Conservation (phyloP, 2,888 invertebrate genomes). For the Pseudanteris insignis region DNA sequence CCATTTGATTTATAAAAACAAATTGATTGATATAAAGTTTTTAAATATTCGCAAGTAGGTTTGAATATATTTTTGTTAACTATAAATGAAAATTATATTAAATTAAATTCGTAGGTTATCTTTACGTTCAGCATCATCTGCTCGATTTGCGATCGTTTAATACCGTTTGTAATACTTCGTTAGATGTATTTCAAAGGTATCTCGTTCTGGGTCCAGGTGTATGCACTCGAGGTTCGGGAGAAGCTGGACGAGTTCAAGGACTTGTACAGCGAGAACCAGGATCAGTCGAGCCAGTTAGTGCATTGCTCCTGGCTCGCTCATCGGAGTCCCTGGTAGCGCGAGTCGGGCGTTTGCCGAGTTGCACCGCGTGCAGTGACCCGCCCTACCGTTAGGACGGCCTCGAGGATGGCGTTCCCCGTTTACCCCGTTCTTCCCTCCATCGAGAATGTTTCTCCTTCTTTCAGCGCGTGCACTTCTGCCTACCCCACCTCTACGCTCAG, state of each 20-base stretch:
- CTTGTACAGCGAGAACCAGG: constrained; percentile 54
- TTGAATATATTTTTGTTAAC: too few relatives aligned
- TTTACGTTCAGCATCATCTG: too few relatives aligned
- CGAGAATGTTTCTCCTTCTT: constrained; percentile 40
- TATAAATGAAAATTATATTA: too few relatives aligned
- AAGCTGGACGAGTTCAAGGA: constrained; percentile 53
- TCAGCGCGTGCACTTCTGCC: constrained; percentile 37
- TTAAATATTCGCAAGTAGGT: too few relatives aligned
- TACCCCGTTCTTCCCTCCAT: constrained; percentile 42
- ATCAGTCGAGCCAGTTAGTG: constrained; percentile 64
- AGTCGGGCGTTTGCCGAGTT: constrained; percentile 30
- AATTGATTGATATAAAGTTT: too few relatives aligned
- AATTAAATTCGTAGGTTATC: too few relatives aligned
- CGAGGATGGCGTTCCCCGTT: constrained; percentile 62
- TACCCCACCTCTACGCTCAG: constrained; percentile 38
- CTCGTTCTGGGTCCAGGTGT: too few relatives aligned
- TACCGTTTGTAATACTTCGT: too few relatives aligned
- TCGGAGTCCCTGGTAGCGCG: constrained; percentile 64
- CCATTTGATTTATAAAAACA: too few relatives aligned
- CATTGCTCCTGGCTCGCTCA: constrained; percentile 61
- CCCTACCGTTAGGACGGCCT: constrained; percentile 68
- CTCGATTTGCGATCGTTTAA: too few relatives aligned
- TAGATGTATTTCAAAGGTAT: too few relatives aligned
- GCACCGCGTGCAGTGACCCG: constrained; percentile 66
- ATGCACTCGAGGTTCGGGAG: background rate